phyloP scores from a whole-genome alignment of 2,797 vertebrate genomes.

The Rhinichthys osculus region DNA sequence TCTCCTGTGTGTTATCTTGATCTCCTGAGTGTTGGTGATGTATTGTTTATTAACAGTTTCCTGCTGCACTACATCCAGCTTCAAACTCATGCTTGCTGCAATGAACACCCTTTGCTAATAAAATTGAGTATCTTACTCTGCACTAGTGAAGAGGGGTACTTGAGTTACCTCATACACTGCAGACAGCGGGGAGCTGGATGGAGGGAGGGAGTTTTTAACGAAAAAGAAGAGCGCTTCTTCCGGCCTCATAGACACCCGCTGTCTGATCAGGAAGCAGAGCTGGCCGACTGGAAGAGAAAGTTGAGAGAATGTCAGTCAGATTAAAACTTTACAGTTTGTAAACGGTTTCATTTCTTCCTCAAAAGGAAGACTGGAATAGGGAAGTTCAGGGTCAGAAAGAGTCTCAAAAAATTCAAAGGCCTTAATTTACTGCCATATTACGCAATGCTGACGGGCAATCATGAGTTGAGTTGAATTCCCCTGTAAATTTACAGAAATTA shows the following conservation, averaged over 20 bases:
- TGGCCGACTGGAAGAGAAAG: constrained; percentile 85
- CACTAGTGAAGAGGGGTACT: background rate
- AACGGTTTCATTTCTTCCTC: constrained; percentile 9
- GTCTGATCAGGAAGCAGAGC: constrained; percentile 96
- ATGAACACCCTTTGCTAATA: background rate
- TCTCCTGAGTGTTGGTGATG: no score
- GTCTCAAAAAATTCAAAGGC: background rate
- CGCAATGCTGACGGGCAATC: background rate
- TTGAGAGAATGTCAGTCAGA: background rate
- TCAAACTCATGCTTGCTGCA: background rate
- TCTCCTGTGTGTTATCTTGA: no score
- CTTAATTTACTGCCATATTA: background rate
- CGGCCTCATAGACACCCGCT: constrained; percentile 93
- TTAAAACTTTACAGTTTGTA: background rate
- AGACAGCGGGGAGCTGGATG: constrained; percentile 94
- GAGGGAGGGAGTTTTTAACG: constrained; percentile 96
- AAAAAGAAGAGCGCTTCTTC: constrained; percentile 99
- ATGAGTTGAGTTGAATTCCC: background rate
- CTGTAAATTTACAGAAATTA: background rate
- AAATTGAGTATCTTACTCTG: background rate
- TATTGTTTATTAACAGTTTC: background rate
- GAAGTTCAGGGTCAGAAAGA: constrained; percentile 2
- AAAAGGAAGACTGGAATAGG: background rate
- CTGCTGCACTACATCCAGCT: no score
- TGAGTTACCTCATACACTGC: constrained; percentile 91